Conservation (phyloP, 2,113 vertebrate genomes). For the Uria aalge region DNA sequence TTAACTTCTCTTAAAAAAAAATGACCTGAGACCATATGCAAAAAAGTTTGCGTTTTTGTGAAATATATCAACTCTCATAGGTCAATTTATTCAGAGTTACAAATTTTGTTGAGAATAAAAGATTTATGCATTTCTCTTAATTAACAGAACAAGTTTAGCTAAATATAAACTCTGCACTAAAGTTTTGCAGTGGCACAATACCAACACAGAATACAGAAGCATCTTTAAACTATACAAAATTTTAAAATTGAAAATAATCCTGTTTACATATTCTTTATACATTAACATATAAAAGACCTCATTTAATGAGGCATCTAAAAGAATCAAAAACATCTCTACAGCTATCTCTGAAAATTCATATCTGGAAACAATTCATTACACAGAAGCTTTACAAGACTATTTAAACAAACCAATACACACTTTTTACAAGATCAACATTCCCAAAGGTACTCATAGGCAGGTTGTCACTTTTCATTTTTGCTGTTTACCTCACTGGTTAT, state of each 20-base stretch:
- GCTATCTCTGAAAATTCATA: conserved; percentile 72
- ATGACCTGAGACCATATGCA: conserved; percentile 13
- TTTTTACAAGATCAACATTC: conserved; percentile 81
- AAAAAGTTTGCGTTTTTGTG: conserved; percentile 53
- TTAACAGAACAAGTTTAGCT: conserved; percentile 78
- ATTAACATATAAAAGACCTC: conserved; percentile 83
- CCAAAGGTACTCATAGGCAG: conserved; percentile 53
- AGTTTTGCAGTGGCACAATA: conserved; percentile 76
- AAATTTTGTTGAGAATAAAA: conserved; percentile 80
- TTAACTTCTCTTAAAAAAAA: conserved; percentile 8
- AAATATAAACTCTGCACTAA: conserved; percentile 83
- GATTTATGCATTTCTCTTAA: conserved; percentile 80
- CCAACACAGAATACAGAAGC: conserved; percentile 78
- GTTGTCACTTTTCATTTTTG: conserved; percentile 53
- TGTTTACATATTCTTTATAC: conserved; percentile 79
- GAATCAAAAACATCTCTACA: conserved; percentile 77
- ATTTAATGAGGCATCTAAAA: conserved; percentile 79
- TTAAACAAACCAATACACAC: conserved; percentile 79
- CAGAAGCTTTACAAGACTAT: conserved; percentile 81
- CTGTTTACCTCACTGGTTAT: conserved; percentile 61
- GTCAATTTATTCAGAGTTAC: conserved; percentile 80
- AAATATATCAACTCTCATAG: conserved; percentile 74
- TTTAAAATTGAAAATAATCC: conserved; percentile 80
- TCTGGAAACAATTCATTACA: conserved; percentile 77
- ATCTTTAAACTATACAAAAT: conserved; percentile 83